phyloP scores from a whole-genome alignment of 2,797 vertebrate species.

The Caiman crocodilus region DNA sequence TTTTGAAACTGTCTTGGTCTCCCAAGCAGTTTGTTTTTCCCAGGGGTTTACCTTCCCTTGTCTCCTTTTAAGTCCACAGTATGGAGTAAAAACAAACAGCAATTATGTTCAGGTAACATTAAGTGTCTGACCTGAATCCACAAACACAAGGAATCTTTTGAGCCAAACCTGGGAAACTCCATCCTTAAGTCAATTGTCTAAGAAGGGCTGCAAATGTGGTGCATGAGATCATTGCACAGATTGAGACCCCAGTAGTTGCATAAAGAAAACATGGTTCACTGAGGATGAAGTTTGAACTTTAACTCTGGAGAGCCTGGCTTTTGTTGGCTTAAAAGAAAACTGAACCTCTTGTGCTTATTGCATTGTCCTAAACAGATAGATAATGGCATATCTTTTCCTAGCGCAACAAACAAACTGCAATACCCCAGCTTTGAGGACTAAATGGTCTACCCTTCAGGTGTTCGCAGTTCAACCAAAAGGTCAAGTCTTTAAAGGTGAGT shows the following conservation, averaged over 20 bases:
- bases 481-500: constrained; percentile 39
- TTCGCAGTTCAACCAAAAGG: constrained; percentile 50
- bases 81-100: constrained; percentile 65
- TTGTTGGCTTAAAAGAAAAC: background rate
- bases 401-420: constrained; percentile 12
- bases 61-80: constrained; percentile 58
- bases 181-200: constrained; percentile 48
- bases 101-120: constrained; percentile 68
- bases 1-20: constrained; percentile 62
- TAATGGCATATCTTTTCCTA: background rate
- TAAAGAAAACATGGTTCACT: constrained; percentile 36
- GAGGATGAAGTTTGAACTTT: constrained; percentile 26
- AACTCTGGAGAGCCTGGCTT: constrained; percentile 32
- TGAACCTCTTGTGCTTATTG: background rate
- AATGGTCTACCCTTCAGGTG: constrained; percentile 37
- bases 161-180: constrained; percentile 55
- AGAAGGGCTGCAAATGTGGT: background rate
- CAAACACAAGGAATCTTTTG: constrained; percentile 65
- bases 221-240: constrained; percentile 32
- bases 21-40: constrained; percentile 69
- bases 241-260: constrained; percentile 19
- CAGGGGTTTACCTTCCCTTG: constrained; percentile 43
- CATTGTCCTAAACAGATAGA: background rate
- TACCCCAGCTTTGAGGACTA: background rate
- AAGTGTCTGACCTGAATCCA: constrained; percentile 69